Base-by-base conservation (phyloP, 2,797 vertebrate genomes). In the Lophius americanus region DNA sequence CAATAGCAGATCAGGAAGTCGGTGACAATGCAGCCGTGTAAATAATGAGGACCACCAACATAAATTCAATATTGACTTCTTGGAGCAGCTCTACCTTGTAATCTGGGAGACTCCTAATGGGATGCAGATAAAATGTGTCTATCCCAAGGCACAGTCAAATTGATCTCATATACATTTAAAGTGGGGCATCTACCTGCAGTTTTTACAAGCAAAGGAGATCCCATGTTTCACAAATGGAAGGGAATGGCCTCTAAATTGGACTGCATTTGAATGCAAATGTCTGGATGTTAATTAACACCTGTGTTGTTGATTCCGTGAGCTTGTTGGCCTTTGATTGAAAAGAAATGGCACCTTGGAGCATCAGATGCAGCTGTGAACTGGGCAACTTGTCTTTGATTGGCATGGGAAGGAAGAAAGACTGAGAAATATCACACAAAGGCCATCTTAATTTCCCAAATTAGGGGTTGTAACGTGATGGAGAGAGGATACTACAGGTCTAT, bases 271-370 rank as follows among this genome's bases (percentile, higher is more conserved):
- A 92, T 93, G 92, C 91, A 89, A 88, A 91, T 90, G 78, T 6
- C 0, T 68, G 83, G 88, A 93, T 93, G 90, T 91, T 94, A 92
- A 95, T 94, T 94, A 94, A 91, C 94, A 92, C 91, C 88, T 90
- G 84, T 51, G 77, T 92, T 95, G 94, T 94, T 88, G 92, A 94
- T 93, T 93, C 92, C 77, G 60, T 75, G 83, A 85, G 86, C 84
- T 87, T 60, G 75, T 80, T 72, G 73, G 71, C 78, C 91, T 92
- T 93, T 93, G 91, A 94, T 93, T 93, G 89, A 92, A 85, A 89
- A 88, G 84, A 92, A 92, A 88, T 81, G 83, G 78, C 90, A 92
- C 90, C 92, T 89, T 3, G 56, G 78, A 71, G 81, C 85, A 91
- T 89, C 79, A 88, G 81, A 81, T 82, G 81, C 55, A 73, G 81